Percentiles rank a stretch among this genome's conserved stretches.
Conservation (phyloP, 2,113 vertebrate genomes). For the Festucalex cinctus region DNA sequence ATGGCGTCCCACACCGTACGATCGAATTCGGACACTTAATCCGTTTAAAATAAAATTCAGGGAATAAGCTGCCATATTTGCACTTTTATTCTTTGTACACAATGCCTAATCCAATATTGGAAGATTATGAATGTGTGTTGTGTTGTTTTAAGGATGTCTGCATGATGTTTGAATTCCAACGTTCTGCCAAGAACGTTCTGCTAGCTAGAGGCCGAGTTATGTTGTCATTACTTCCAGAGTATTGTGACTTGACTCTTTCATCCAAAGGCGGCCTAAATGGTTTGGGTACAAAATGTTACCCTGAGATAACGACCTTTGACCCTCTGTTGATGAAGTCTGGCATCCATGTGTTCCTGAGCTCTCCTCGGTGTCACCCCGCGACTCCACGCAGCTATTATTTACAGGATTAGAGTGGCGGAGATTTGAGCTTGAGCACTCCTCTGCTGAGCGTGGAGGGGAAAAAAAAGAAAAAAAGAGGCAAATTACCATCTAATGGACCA, state of each 20-base stretch:
- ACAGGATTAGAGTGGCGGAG: slow-evolving; percentile 65
- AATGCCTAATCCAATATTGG: no score
- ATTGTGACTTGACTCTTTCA: background rate
- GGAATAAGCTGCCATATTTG: no score
- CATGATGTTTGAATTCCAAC: no score
- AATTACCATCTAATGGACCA: slow-evolving; percentile 74
- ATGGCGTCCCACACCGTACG: no score
- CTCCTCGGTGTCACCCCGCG: slow-evolving; percentile 37
- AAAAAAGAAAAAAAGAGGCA: slow-evolving; percentile 63
- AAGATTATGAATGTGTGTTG: no score
- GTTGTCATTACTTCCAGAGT: background rate
- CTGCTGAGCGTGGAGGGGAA: slow-evolving; percentile 53
- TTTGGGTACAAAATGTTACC: background rate
- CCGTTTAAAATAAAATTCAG: no score
- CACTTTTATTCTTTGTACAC: no score
- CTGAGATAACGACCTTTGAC: slow-evolving; percentile 1
- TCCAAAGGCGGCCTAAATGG: background rate
- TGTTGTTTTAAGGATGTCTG: no score
- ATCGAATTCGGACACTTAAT: no score
- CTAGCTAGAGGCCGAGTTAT: background rate
- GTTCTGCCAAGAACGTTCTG: background rate
- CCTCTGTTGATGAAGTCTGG: slow-evolving; percentile 11
- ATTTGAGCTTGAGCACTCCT: slow-evolving; percentile 57
- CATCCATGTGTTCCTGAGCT: slow-evolving; percentile 10
- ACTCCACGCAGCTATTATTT: slow-evolving; percentile 56